phyloP scores from a whole-genome alignment of 2,113 vertebrate genomes.

The Myrmophylax atrothorax region DNA sequence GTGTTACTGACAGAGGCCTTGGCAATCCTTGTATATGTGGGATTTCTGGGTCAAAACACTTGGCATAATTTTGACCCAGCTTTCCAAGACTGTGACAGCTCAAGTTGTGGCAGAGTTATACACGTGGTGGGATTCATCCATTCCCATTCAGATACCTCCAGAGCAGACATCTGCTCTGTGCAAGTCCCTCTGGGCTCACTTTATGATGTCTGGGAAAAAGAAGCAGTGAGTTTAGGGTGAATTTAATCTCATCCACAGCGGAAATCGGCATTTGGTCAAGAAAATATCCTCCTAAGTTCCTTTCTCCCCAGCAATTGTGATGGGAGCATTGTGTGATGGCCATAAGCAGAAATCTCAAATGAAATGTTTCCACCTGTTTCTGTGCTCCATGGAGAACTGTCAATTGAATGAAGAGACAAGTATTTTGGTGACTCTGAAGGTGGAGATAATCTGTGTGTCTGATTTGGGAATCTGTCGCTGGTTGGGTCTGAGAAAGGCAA shows the following conservation, averaged over 20 bases:
- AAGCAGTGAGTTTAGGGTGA: not conserved
- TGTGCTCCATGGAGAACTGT: not conserved
- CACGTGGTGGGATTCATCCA: not conserved
- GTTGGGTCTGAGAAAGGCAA: not conserved
- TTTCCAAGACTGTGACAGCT: not conserved
- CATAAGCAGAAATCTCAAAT: not conserved
- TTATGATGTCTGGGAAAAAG: not conserved
- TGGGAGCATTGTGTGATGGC: not conserved
- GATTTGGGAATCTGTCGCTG: not conserved
- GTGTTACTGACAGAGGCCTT: not conserved
- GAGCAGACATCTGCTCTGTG: not conserved
- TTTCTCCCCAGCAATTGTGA: not conserved
- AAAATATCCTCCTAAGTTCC: not conserved
- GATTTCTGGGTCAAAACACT: not conserved
- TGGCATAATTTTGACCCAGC: not conserved
- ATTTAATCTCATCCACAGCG: not conserved
- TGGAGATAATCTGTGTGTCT: not conserved
- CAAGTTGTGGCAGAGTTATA: not conserved
- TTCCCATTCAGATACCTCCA: not conserved
- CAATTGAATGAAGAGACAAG: not conserved
- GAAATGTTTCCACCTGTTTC: not conserved
- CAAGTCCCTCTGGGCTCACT: not conserved
- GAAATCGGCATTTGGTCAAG: not conserved
- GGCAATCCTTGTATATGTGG: not conserved
- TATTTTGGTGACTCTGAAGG: not conserved